These are phyloP conservation scores for Botia kubotai DNA, from an alignment of 2,797 vertebrate species.

Conservation along the genomic window DNA sequence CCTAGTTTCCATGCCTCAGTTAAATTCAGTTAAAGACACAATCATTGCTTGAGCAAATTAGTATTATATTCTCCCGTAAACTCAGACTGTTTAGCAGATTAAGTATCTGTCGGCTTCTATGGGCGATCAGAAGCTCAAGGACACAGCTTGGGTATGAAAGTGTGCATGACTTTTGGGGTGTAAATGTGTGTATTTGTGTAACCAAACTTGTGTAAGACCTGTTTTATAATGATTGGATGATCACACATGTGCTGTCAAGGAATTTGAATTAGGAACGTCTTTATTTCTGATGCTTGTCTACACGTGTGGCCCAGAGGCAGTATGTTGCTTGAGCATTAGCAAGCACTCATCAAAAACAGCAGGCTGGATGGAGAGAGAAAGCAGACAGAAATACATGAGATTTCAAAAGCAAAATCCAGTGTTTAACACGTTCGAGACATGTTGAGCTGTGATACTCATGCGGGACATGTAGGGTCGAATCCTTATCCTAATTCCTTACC, in stretches of 20 bases:
- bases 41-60: conserved; percentile 85
- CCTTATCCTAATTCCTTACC: no score
- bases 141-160: conserved; percentile 56
- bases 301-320: conserved; percentile 64
- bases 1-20: no score
- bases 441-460: neutral
- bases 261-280: conserved; percentile 63
- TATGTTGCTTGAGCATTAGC: conserved; percentile 66
- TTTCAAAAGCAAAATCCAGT: conserved; percentile 21
- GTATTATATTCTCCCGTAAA: conserved; percentile 75
- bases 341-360: conserved; percentile 57
- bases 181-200: conserved; percentile 30
- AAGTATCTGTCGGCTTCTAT: conserved; percentile 64
- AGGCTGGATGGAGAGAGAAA: conserved; percentile 27
- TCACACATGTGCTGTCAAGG: conserved; percentile 57
- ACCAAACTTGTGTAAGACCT: conserved; percentile 53
- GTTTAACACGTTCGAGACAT: neutral
- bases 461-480: no score
- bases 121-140: no score
- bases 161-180: conserved; percentile 36
- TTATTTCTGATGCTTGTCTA: conserved; percentile 56
- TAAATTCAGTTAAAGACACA: conserved; percentile 69
- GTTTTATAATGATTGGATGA: conserved; percentile 43
- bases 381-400: conserved; percentile 43
- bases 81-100: conserved; percentile 77